Evolutionary conservation across 2,113 vertebrate species (phyloP).

Genomic region (Casuarius casuarius): DNA sequence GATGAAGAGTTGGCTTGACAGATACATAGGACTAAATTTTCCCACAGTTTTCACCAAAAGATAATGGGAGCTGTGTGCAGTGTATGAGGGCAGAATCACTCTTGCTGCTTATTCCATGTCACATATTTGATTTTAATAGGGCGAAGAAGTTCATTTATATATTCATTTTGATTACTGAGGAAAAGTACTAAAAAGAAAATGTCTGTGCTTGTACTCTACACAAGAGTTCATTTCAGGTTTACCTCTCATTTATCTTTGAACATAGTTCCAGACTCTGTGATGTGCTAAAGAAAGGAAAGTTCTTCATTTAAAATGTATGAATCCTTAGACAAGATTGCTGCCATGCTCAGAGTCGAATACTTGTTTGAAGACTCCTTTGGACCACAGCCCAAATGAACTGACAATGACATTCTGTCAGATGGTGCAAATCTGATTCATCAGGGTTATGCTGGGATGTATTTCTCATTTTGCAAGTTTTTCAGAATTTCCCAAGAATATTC

Average conservation of each 20-base stretch:
- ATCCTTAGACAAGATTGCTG: neutral
- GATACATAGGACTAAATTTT: neutral
- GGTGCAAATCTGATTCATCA: neutral
- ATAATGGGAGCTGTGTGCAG: neutral
- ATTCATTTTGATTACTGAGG: neutral
- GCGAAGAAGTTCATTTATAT: neutral
- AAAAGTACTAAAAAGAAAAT: neutral
- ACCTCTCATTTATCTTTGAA: neutral
- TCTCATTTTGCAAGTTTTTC: neutral
- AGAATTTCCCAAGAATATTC: slow-evolving; percentile 11
- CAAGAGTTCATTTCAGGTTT: neutral
- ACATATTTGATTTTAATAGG: neutral
- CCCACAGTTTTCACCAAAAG: neutral
- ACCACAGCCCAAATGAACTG: neutral
- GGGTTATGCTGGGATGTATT: neutral
- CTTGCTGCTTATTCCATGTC: neutral
- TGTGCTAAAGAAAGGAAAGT: neutral
- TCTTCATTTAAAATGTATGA: slow-evolving; percentile 20
- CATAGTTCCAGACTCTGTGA: neutral
- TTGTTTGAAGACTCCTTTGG: slow-evolving; percentile 9
- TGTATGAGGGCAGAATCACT: neutral
- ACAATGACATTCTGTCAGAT: neutral
- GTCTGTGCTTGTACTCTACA: neutral
- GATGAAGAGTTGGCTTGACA: slow-evolving; percentile 26
- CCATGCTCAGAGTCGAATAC: neutral